Percentiles rank a stretch among this genome's conserved stretches.
Conservation (phyloP, 2,113 vertebrate genomes). For the Myotis yumanensis region DNA sequence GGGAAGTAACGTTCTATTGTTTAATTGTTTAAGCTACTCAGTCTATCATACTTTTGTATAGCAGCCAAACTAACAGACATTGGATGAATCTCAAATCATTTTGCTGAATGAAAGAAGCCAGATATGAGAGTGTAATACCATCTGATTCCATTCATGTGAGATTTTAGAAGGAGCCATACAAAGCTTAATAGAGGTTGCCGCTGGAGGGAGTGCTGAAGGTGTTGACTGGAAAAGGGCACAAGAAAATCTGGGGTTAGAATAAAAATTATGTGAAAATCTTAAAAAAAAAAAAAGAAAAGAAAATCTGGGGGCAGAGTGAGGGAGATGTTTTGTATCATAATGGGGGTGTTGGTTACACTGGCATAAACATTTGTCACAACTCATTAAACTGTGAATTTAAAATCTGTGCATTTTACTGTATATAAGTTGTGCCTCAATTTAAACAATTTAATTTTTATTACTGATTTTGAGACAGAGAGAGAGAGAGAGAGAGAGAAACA, state of each 20-base stretch:
- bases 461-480: too few species aligned
- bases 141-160: neutral
- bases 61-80: neutral
- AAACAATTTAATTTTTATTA: too few species aligned
- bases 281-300: too few species aligned
- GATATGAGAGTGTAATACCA: neutral
- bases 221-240: neutral
- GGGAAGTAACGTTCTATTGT: neutral
- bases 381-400: neutral
- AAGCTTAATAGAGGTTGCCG: neutral
- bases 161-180: neutral
- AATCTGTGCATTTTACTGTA: neutral
- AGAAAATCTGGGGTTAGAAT: neutral
- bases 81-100: neutral
- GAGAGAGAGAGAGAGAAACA: too few species aligned
- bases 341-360: neutral
- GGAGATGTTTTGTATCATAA: neutral
- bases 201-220: neutral
- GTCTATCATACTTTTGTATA: neutral
- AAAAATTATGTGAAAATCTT: too few species aligned
- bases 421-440: conserved; percentile 21
- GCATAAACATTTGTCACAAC: neutral
- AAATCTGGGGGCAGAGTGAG: neutral
- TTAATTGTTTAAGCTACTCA: neutral
- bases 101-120: conserved; percentile 26